A percentile compares a stretch with the other conserved stretches of the same genome.
Evolutionary conservation across 2,888 invertebrate species (phyloP).

Genomic region (Tryphoninae sp.): DNA sequence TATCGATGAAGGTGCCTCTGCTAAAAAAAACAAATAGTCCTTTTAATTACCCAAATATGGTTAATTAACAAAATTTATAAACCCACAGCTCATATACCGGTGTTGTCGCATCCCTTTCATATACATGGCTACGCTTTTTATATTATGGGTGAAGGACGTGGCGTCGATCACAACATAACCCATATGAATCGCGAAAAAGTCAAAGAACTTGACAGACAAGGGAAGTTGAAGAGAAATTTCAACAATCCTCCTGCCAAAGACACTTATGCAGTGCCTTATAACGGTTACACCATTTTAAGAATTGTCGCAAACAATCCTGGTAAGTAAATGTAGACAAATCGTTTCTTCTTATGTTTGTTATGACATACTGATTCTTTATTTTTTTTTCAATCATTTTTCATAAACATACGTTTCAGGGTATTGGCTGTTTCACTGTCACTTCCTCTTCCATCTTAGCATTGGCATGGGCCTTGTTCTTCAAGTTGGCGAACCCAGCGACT

Average conservation of each 20-base stretch:
- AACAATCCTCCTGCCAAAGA: conserved; percentile 90
- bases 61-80: neutral
- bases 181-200: conserved; percentile 12
- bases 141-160: conserved; percentile 89
- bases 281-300: conserved; percentile 93
- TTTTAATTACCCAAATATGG: neutral
- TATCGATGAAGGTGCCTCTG: conserved; percentile 88
- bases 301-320: conserved; percentile 95
- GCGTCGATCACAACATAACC: conserved; percentile 26
- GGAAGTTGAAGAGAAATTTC: conserved; percentile 41
- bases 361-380: neutral
- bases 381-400: conserved; percentile 21
- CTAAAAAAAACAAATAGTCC: neutral
- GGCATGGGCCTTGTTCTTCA: conserved; percentile 74
- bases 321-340: conserved; percentile 74
- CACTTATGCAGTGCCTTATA: conserved; percentile 93
- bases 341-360: neutral
- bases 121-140: conserved; percentile 91
- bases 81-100: conserved; percentile 86
- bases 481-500: conserved; percentile 67
- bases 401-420: conserved; percentile 69
- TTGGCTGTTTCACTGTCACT: conserved; percentile 77
- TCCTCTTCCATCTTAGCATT: conserved; percentile 70
- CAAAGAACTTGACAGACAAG: conserved; percentile 29
- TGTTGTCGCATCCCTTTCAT: conserved; percentile 93